Base-by-base conservation (phyloP, 2,797 vertebrate species). In the Tachyglossus aculeatus region DNA sequence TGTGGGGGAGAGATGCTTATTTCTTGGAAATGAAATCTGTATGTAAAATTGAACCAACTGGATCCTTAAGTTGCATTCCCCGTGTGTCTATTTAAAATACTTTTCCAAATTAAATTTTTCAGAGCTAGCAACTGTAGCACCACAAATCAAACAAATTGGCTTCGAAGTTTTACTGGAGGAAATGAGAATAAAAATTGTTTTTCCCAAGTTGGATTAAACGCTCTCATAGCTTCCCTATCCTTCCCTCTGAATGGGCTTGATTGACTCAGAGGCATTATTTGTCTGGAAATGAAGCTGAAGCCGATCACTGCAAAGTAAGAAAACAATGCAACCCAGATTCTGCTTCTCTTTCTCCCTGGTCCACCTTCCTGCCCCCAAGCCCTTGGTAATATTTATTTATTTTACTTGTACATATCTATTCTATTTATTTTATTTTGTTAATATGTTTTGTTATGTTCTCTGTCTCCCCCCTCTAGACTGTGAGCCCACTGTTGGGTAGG, bases 121-220 rank as follows among this genome's bases (percentile, higher is more conserved):
- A 6, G 32, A 51, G 45, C 62, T 67, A 9, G 12, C 36, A 39
- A 21, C 29, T 18, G 1, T 4, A 22, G 8, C 52, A 18, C 24
- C 22, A 27, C 65, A 67, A 21, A 47, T 71, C 64, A 71, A 54
- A 39, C 25, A 34, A 14, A 53, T 15, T 31, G 55, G 36, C 9
- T n/a, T 58, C 32, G 3, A 40, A 58, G 8, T 77, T 69, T 54
- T 40, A 25, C 39, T 59, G 9, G 40, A 53, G 44, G 59, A 19
- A 63, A 2, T 13, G 55, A 72, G 53, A 44, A 40, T 54, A 27
- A 50, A 51, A 34, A 15, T 16, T 2, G 8, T 11, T 5, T 19
- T 5, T 6, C 45, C 31, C 16, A 2, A 18, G 9, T 13, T 40
- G n/a, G n/a, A n/a, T n/a, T n/a, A n/a, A n/a, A n/a, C n/a, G n/a